Evolutionary conservation across 1,140 invertebrate species (phyloP), one percentile per base, ranked within the genome.

Genomic region (Drosophila grimshawi): DNA sequence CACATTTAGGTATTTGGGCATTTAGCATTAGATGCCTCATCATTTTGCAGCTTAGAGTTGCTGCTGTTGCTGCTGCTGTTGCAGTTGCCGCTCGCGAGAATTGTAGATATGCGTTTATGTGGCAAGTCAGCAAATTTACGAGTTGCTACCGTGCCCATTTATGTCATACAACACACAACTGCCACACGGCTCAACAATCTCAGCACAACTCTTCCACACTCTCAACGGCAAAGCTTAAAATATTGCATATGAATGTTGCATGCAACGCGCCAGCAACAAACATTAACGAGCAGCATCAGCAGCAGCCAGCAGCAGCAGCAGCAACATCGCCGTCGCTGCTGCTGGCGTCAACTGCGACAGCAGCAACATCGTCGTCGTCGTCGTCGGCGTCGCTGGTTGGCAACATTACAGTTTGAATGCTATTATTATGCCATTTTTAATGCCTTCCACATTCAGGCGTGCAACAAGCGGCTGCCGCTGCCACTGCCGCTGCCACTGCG

Each of bases 341-440:
- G 39, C 60, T 35, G 49, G 32, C 67, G 60, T 33, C 67, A 56
- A 33, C 43, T 37, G 52, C 32, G 33, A 56, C 67, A 52, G 29
- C 65, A 45, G 52, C 73, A 57, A 33, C 60, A 63, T 39, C 46
- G 43, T 39, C 41, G n/a, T 8, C 33, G 48, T 45, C 35, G 48
- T 55, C 19, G 66, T n/a, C 19, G 43, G 11, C 55, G 41, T 48
- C 33, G 19, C 39, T 7, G 45, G 49, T 37, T 52, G 41, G 80
- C 80, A 82, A 83, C 74, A 79, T 72, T 72, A 81, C 76, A 67
- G 71, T 71, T 89, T 78, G 77, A 89, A 69, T 80, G 74, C 80
- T 73, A 89, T 82, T 85, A 85, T 85, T 89, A 85, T 89, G 80
- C 77, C 83, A 75, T 80, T 68, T 77, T 78, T 78, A 78, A 77